Evolutionary conservation across 2,113 vertebrate genomes (phyloP), one percentile per base, ranked within the genome.

Genomic region (Gymnocephalus cernua): DNA sequence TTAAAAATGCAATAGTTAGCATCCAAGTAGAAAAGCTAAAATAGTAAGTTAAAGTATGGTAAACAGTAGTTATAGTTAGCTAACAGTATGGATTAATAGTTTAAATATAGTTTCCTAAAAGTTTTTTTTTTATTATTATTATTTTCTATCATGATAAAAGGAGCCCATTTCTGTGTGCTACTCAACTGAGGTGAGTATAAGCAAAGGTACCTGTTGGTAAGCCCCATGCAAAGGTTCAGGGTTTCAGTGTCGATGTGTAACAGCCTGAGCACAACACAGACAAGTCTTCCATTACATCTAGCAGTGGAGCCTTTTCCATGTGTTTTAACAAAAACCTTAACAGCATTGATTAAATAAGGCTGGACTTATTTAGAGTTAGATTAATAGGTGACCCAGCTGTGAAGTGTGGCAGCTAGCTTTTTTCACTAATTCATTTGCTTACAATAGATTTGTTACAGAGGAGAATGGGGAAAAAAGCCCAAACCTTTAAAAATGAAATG

Each of bases 301-400:
- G 8, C 18, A 45, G 16, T 53, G 25, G 3, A 61, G 27, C 47
- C 41, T 65, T 10, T 51, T 72, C 19, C 7, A 9, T 72, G 23
- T 18, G 13, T 59, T 78, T 54, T 51, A 66, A 73, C 44, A 68
- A 51, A 58, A 63, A 38, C n/a, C 19, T 41, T 19, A 66, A 53
- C 45, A 73, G 0, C 4, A 8, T 4, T 32, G 35, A 62, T 45
- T 16, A 76, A 83, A 83, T 25, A 58, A 66, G 38, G 16, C 12
- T 29, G 38, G n/a, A 35, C 29, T 18, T 64, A 21, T 61, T 67
- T 75, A 32, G 23, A 80, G 45, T 59, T 48, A 57, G n/a, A 72
- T 29, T 38, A 56, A 48, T 25, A 18, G 41, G 4, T 19, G 44
- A 53, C 23, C 21, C 16, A 21, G 16, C 27, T 56, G 45, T 77